phyloP scores from a whole-genome alignment of 1,140 invertebrate species.

The Macrobrachium rosenbergii region DNA sequence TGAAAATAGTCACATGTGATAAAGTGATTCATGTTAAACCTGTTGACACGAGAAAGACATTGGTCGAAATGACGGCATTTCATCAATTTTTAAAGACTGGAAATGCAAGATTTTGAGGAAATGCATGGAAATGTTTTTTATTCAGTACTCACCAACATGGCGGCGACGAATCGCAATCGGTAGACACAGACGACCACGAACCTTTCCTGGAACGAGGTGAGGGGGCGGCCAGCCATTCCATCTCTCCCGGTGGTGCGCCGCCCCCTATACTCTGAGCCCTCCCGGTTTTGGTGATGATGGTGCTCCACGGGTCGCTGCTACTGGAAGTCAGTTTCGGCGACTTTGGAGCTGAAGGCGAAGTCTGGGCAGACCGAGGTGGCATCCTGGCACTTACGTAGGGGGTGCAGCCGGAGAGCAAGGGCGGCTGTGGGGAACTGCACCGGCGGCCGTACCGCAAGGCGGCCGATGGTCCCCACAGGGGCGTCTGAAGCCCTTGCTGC shows the following conservation, averaged over 20 bases:
- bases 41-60: no score
- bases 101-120: no score
- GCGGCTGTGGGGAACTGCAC: conserved; percentile 40
- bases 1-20: no score
- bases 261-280: conserved; percentile 41
- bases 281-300: conserved; percentile 43
- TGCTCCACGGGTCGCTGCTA: conserved; percentile 57
- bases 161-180: conserved; percentile 56
- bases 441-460: conserved; percentile 33
- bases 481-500: conserved; percentile 12
- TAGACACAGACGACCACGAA: conserved; percentile 62
- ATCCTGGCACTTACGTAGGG: conserved; percentile 11
- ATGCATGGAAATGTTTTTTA: no score
- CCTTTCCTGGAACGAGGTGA: conserved; percentile 61
- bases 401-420: conserved; percentile 20
- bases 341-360: conserved; percentile 45
- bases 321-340: conserved; percentile 51
- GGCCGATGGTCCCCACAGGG: conserved; percentile 6
- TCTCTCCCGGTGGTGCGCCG: conserved; percentile 52
- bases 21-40: no score
- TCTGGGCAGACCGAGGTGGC: conserved; percentile 51
- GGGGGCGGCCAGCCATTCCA: conserved; percentile 60
- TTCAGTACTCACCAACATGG: conserved; percentile 61
- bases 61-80: no score
- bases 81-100: no score